Conservation (phyloP, 30 jellyfish, hydroid and myxozoan species). For the Clytia hemisphaerica region DNA sequence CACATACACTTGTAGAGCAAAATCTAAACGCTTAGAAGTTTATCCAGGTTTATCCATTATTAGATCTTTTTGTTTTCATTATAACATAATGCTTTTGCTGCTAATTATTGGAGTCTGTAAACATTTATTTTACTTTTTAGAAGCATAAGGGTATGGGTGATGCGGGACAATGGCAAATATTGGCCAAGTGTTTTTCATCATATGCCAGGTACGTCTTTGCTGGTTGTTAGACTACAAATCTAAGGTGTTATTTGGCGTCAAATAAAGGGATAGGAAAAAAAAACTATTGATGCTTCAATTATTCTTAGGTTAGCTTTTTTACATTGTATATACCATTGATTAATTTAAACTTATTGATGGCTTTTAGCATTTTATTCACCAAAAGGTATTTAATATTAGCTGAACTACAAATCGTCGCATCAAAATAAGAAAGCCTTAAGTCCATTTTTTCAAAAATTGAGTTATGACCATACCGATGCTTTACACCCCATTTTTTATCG, state of each 20-base stretch:
- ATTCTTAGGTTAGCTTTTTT: too few relatives aligned
- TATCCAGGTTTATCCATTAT: too few relatives aligned
- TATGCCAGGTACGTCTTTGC: slow-evolving; percentile 67
- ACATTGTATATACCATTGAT: too few relatives aligned
- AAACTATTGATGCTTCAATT: too few relatives aligned
- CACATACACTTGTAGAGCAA: too few relatives aligned
- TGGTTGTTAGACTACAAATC: neutral
- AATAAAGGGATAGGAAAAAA: neutral
- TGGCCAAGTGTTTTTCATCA: slow-evolving; percentile 97
- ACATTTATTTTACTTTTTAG: slow-evolving; percentile 27
- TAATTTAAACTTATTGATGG: neutral
- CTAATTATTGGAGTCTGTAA: neutral
- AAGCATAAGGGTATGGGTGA: slow-evolving; percentile 79
- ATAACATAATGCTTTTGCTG: neutral
- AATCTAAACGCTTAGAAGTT: too few relatives aligned
- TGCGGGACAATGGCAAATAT: slow-evolving; percentile 88
- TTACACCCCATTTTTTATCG: too few relatives aligned
- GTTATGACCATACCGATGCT: too few relatives aligned
- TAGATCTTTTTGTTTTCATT: neutral
- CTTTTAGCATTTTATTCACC: neutral
- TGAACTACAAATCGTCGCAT: too few relatives aligned
- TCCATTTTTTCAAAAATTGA: too few relatives aligned
- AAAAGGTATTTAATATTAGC: too few relatives aligned
- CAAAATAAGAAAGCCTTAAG: too few relatives aligned
- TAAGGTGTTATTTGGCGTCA: neutral